Conservation (phyloP, 2,797 vertebrate genomes). For the Silurus aristotelis region DNA sequence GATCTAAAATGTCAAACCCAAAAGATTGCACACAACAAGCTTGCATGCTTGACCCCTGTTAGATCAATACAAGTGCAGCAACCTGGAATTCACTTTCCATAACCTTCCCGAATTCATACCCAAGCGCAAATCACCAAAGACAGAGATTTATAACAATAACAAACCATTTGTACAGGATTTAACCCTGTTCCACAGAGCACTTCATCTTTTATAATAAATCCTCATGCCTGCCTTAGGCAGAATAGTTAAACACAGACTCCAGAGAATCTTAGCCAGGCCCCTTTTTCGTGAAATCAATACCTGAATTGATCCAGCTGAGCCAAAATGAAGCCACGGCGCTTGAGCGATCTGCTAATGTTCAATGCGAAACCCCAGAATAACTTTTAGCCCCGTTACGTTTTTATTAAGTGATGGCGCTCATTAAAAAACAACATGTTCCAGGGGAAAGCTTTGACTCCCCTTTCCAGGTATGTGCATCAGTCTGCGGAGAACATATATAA, state of each 20-base stretch:
- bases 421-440: conserved; percentile 30
- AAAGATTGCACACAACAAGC: conserved; percentile 3
- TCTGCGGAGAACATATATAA: not conserved
- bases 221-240: conserved; percentile 46
- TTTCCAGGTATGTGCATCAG: conserved; percentile 7
- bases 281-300: conserved; percentile 60
- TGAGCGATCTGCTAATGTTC: conserved; percentile 53
- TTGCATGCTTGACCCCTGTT: conserved; percentile 1
- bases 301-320: conserved; percentile 58
- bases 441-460: not conserved
- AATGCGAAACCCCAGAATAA: conserved; percentile 55
- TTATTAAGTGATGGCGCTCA: conserved; percentile 51
- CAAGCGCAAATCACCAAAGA: conserved; percentile 35
- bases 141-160: conserved; percentile 37
- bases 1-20: conserved; percentile 18
- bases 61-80: conserved; percentile 41
- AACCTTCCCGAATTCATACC: conserved; percentile 38
- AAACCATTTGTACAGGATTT: conserved; percentile 49
- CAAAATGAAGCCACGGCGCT: conserved; percentile 58
- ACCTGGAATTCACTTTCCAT: conserved; percentile 44
- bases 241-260: conserved; percentile 57
- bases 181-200: conserved; percentile 51
- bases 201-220: conserved; percentile 57
- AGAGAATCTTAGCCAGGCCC: conserved; percentile 51
- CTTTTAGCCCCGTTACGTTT: conserved; percentile 55